Conservation (phyloP, 2,113 vertebrate genomes). For the Irena cyanogastra region DNA sequence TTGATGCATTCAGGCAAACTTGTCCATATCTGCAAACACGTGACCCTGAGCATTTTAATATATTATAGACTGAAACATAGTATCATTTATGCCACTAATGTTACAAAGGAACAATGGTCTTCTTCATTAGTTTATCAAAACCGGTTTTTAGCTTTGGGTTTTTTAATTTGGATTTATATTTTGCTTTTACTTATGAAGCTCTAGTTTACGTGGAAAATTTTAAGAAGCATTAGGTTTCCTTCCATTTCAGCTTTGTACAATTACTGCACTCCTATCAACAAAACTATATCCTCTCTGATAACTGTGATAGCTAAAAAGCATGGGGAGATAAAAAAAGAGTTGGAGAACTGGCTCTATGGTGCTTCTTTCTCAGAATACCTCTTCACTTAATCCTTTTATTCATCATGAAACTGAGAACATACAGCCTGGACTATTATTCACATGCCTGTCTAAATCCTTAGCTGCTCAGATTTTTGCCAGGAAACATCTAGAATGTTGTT, state of each 20-base stretch:
- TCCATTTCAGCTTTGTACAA: background rate
- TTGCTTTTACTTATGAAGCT: background rate
- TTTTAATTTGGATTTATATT: background rate
- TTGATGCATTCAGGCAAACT: background rate
- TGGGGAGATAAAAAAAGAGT: background rate
- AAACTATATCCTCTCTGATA: background rate
- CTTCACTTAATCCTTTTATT: background rate
- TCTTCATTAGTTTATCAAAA: background rate
- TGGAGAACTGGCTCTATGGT: background rate
- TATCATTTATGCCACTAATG: background rate
- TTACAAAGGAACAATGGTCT: background rate
- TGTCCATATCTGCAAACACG: background rate
- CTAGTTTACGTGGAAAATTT: background rate
- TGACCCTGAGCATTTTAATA: background rate
- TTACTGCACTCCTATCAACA: background rate
- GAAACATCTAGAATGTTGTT: background rate
- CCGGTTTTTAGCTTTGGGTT: background rate
- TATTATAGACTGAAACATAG: background rate
- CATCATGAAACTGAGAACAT: background rate
- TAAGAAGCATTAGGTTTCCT: background rate
- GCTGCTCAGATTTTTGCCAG: background rate
- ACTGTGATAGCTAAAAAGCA: background rate
- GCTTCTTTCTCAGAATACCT: background rate
- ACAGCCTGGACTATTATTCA: background rate
- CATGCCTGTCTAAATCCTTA: background rate